Conservation (phyloP, 1,140 invertebrate genomes). For the Protaetia brevitarsis region DNA sequence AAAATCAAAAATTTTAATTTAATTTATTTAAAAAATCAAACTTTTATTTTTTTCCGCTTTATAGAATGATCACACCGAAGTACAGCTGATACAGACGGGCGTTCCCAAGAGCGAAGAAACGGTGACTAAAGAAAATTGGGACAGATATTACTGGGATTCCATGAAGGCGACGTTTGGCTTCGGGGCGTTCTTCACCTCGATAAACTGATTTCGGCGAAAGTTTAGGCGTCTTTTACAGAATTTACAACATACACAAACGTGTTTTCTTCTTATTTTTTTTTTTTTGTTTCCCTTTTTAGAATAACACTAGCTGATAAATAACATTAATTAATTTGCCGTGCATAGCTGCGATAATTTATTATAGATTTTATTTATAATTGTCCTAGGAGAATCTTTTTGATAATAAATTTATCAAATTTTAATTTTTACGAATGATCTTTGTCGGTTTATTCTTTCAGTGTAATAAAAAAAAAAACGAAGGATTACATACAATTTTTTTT, state of each 20-base stretch:
- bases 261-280: no score
- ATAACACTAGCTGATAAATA: neutral
- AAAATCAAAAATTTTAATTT: no score
- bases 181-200: conserved; percentile 63
- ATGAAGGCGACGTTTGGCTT: conserved; percentile 92
- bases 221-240: neutral
- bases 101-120: conserved; percentile 78
- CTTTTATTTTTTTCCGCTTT: no score
- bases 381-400: neutral
- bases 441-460: neutral
- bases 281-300: no score
- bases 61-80: conserved; percentile 75
- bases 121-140: conserved; percentile 83
- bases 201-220: neutral
- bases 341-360: neutral
- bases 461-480: neutral
- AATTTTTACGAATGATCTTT: neutral
- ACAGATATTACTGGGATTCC: conserved; percentile 87
- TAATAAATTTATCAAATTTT: neutral
- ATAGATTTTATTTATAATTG: neutral
- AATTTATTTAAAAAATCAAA: no score
- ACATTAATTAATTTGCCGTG: neutral
- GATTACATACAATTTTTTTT: neutral
- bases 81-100: conserved; percentile 75
- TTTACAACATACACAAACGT: neutral